Percentiles rank a stretch among this genome's conserved stretches.
phyloP scores from a whole-genome alignment of 2,888 invertebrate genomes.

The Monochamus alternatus region DNA sequence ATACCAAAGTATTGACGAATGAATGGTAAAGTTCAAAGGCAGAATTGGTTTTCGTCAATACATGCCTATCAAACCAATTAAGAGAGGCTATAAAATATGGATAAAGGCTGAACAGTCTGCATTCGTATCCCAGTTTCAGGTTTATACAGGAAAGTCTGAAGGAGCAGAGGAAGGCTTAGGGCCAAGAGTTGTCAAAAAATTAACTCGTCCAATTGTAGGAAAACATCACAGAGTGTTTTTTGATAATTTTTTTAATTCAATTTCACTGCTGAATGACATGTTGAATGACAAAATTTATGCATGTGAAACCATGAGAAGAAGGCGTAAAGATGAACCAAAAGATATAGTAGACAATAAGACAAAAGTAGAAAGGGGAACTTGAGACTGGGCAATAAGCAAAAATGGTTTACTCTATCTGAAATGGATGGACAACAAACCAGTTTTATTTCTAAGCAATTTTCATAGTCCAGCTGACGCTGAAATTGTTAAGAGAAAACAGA shows the following conservation, averaged over 20 bases:
- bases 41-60: conserved; percentile 21
- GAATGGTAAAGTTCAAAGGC: conserved; percentile 20
- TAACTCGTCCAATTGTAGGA: conserved; percentile 26
- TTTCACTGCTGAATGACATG: conserved; percentile 6
- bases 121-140: conserved; percentile 30
- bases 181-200: conserved; percentile 17
- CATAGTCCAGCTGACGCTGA: conserved; percentile 24
- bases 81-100: conserved; percentile 20
- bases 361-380: conserved; percentile 9
- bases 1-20: conserved; percentile 21
- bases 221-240: conserved; percentile 22
- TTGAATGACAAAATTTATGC: conserved; percentile 27
- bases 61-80: conserved; percentile 25
- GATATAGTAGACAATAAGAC: conserved; percentile 17
- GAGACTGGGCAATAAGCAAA: conserved; percentile 7
- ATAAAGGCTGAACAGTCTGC: conserved; percentile 25
- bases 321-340: conserved; percentile 24
- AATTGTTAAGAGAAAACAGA: conserved; percentile 32
- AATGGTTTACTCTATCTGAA: conserved; percentile 19
- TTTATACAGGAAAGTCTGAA: conserved; percentile 26
- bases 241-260: conserved; percentile 16
- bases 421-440: conserved; percentile 21
- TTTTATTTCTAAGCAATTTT: conserved; percentile 21
- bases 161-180: neutral
- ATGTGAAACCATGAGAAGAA: conserved; percentile 20